Base-by-base conservation (phyloP, 2,797 vertebrate species). In the Salarias fasciatus region DNA sequence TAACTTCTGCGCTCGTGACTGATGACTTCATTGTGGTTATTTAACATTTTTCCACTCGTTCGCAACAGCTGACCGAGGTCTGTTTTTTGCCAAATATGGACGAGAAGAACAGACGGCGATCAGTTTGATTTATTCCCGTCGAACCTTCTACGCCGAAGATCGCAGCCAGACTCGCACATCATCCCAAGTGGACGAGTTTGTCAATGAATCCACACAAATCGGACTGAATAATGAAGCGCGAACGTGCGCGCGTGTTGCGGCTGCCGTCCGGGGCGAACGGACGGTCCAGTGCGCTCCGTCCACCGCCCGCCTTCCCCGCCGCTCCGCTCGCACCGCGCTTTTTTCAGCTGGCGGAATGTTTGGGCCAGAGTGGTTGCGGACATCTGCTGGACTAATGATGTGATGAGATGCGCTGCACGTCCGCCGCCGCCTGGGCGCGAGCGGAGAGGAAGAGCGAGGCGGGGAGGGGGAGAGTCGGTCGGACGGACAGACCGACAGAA, bases 361-460 rank as follows among this genome's bases (percentile, higher is more conserved):
- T 69, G 65, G 56, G 69, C 53, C 40, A 31, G 24, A 9, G 9
- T 37, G 65, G 42, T 41, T 11, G 40, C 35, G 47, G 62, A 24
- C 72, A 70, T 62, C 53, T 82, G 63, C 64, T 78, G 33, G 41
- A 65, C 53, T 74, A 63, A 75, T 72, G 62, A 69, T 69, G 57
- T 35, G 57, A 81, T 50, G 57, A 50, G 42, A 68, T 59, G 57
- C 48, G 38, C 42, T 59, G 24, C 41, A 24, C 63, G 47, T 30
- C 40, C 10, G 35, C 29, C 10, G 35, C 29, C 52, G 33, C 59
- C 12, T 47, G 45, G 42, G 48, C 5, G 24, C 33, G 33, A 35
- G 33, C 33, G 33, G 6, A 33, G 9, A n/a, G n/a, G n/a, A n/a
- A n/a, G n/a, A 35, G 30, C 4, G 10, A 29, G 44, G 43, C 18